These are phyloP conservation scores for Carettochelys insculpta DNA, from an alignment of 2,113 vertebrate species.

Conservation along the genomic window DNA sequence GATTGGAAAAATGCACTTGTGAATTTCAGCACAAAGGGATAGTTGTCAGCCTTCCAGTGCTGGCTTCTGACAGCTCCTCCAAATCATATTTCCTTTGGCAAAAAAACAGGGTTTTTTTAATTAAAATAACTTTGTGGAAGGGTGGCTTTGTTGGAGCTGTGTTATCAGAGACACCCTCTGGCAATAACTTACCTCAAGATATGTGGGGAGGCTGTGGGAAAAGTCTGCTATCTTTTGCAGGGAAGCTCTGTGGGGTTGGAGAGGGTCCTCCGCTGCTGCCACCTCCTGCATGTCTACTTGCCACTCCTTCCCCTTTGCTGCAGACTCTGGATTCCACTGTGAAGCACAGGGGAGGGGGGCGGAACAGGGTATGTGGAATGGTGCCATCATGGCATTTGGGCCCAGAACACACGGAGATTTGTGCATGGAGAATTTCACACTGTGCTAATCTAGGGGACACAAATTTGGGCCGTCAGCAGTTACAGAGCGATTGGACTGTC, in stretches of 20 bases:
- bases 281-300: neutral
- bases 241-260: neutral
- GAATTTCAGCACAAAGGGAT: neutral
- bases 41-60: neutral
- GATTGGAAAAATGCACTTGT: neutral
- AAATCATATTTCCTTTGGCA: neutral
- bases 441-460: neutral
- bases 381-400: neutral
- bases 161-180: neutral
- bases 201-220: neutral
- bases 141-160: neutral
- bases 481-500: accelerated
- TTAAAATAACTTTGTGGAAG: neutral
- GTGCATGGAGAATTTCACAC: too few species aligned
- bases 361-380: too few species aligned
- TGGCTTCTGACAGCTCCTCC: neutral
- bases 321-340: neutral
- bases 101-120: neutral
- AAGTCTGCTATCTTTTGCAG: neutral
- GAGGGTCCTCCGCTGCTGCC: neutral
- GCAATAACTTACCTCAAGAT: neutral
- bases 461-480: neutral
- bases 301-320: neutral
- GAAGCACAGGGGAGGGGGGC: neutral
- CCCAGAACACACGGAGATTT: neutral